phyloP scores from a whole-genome alignment of 1,140 invertebrate species.

The Aphidius ervi region DNA sequence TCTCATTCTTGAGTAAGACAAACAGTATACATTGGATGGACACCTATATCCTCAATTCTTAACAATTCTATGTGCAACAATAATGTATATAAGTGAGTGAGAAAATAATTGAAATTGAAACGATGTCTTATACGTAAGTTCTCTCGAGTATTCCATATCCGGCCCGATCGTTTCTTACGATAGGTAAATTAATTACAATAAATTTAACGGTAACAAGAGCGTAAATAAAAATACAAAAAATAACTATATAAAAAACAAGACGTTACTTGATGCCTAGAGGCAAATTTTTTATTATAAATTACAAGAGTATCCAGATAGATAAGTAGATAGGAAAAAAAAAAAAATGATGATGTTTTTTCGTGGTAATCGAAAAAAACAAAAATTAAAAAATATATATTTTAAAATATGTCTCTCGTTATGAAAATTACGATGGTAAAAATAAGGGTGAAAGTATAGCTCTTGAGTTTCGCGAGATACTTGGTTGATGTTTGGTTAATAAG shows the following conservation, averaged over 20 bases:
- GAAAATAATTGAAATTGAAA: constrained; percentile 11
- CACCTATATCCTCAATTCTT: constrained; percentile 5
- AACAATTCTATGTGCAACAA: background rate
- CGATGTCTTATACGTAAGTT: constrained; percentile 8
- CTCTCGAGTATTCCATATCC: constrained; percentile 31
- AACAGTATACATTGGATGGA: background rate
- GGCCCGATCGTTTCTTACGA: constrained; percentile 38
- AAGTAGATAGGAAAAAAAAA: too few species aligned
- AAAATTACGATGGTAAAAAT: constrained; percentile 8
- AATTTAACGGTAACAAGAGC: constrained; percentile 51
- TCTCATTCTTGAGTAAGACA: constrained; percentile 42
- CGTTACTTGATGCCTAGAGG: too few species aligned
- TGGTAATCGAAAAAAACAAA: too few species aligned
- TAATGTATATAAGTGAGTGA: too few species aligned
- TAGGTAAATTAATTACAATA: constrained; percentile 54
- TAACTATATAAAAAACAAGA: background rate
- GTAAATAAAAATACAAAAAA: constrained; percentile 25
- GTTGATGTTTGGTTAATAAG: constrained; percentile 11
- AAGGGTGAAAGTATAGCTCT: constrained; percentile 2
- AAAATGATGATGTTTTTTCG: too few species aligned
- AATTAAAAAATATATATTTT: background rate
- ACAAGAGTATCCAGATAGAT: background rate
- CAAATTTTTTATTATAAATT: too few species aligned
- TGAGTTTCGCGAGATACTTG: constrained; percentile 9
- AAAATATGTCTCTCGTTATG: constrained; percentile 12